A percentile compares a stretch with the other conserved stretches of the same genome.
These are phyloP conservation scores for Helogale parvula DNA, from an alignment of 2,113 vertebrate species.

Conservation along the genomic window DNA sequence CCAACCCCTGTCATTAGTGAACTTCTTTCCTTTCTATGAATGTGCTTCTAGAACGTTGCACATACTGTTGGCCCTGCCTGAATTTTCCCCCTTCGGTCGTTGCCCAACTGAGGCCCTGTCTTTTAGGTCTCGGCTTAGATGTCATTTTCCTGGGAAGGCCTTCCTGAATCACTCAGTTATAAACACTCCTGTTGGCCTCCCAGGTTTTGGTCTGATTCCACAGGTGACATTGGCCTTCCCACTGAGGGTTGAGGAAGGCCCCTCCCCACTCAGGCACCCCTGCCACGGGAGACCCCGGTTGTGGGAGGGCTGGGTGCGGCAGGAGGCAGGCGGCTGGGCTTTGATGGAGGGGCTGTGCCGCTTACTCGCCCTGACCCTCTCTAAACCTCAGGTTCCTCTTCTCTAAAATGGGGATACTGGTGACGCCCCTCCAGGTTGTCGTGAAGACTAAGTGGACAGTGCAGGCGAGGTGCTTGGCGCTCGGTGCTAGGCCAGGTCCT, in stretches of 20 bases:
- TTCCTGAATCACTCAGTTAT: not conserved
- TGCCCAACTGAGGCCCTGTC: not conserved
- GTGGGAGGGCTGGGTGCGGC: not conserved
- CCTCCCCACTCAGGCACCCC: not conserved
- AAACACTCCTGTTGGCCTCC: not conserved
- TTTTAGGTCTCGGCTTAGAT: not conserved
- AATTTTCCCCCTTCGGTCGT: accelerated
- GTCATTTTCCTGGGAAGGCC: not conserved
- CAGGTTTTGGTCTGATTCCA: not conserved
- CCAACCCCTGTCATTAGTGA: not conserved
- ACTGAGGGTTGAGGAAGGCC: not conserved
- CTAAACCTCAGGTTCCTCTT: not conserved
- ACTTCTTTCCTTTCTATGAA: not conserved
- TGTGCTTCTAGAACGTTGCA: not conserved
- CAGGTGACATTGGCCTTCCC: not conserved
- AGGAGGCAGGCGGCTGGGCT: not conserved
- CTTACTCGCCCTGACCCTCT: not conserved
- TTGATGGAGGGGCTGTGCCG: not conserved
- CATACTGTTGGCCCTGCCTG: not conserved
- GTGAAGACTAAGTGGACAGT: not conserved
- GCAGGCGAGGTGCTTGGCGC: not conserved
- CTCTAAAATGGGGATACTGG: not conserved
- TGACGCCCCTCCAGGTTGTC: not conserved
- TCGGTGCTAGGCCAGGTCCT: not conserved
- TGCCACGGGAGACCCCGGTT: not conserved